These are phyloP conservation scores for Cryptotermes secundus DNA, from an alignment of 1,140 invertebrate species.

Conservation along the genomic window DNA sequence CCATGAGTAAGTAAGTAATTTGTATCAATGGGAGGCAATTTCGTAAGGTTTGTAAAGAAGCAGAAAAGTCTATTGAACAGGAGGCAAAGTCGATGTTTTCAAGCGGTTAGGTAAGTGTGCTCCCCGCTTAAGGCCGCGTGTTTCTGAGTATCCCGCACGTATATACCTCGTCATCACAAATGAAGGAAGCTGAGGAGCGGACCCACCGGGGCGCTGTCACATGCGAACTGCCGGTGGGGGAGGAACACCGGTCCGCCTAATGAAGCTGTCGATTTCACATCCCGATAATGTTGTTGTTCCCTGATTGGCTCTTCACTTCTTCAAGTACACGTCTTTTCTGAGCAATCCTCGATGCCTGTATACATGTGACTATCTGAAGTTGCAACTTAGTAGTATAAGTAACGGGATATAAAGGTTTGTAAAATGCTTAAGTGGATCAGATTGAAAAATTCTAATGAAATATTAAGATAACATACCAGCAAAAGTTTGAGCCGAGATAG, in stretches of 20 bases:
- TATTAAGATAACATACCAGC: too few relatives aligned
- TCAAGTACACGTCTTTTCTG: background rate
- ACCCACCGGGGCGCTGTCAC: slow-evolving; percentile 10
- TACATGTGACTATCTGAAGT: background rate
- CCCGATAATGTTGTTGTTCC: background rate
- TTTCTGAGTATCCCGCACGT: background rate
- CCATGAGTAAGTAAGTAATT: too few relatives aligned
- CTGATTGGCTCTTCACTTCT: background rate
- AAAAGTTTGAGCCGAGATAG: too few relatives aligned
- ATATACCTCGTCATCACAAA: background rate
- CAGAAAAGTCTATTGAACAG: too few relatives aligned
- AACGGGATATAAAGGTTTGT: too few relatives aligned
- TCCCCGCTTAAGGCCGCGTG: background rate
- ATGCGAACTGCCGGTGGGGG: background rate
- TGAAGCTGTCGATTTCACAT: background rate
- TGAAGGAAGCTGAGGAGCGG: background rate
- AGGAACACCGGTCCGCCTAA: background rate
- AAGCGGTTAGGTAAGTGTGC: background rate
- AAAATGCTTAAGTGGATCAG: too few relatives aligned
- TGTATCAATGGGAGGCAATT: too few relatives aligned
- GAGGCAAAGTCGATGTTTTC: too few relatives aligned
- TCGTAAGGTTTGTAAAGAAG: too few relatives aligned
- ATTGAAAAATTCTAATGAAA: too few relatives aligned
- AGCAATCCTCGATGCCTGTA: background rate
- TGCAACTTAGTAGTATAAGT: too few relatives aligned